Evolutionary conservation across 2,113 vertebrate species (phyloP).

Genomic region (Cisticola juncidis): DNA sequence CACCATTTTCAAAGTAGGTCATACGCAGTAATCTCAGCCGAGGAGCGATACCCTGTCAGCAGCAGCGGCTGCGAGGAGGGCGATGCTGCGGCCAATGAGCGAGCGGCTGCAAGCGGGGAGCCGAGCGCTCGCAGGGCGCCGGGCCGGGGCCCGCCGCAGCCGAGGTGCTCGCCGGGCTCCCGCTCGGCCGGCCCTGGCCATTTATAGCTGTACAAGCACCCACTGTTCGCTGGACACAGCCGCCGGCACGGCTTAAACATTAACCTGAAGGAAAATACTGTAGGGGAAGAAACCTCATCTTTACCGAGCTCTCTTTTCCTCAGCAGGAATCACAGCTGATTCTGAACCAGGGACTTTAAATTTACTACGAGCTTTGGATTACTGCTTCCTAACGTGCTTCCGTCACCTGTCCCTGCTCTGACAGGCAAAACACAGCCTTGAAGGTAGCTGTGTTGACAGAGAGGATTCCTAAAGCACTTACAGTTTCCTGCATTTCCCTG

Average conservation of each 20-base stretch:
- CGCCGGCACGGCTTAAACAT: constrained; percentile 60
- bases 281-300: constrained; percentile 57
- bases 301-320: constrained; percentile 16
- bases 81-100: constrained; percentile 3
- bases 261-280: constrained; percentile 71
- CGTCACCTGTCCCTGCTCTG: neutral
- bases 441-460: neutral
- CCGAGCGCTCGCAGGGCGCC: neutral
- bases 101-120: neutral
- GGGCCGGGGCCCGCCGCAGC: neutral
- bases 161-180: constrained; percentile 40
- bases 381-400: neutral
- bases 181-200: constrained; percentile 8
- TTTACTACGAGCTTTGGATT: neutral
- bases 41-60: constrained; percentile 60
- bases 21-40: constrained; percentile 64
- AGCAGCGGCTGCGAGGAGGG: constrained; percentile 41
- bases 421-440: neutral
- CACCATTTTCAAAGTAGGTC: constrained; percentile 81
- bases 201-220: constrained; percentile 35
- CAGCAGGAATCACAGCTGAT: constrained; percentile 40
- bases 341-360: neutral
- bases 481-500: neutral
- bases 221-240: constrained; percentile 14
- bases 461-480: neutral